A percentile compares a stretch with the other conserved stretches of the same genome.
Conservation (phyloP, 2,113 vertebrate species). For the Misgurnus mizolepis region DNA sequence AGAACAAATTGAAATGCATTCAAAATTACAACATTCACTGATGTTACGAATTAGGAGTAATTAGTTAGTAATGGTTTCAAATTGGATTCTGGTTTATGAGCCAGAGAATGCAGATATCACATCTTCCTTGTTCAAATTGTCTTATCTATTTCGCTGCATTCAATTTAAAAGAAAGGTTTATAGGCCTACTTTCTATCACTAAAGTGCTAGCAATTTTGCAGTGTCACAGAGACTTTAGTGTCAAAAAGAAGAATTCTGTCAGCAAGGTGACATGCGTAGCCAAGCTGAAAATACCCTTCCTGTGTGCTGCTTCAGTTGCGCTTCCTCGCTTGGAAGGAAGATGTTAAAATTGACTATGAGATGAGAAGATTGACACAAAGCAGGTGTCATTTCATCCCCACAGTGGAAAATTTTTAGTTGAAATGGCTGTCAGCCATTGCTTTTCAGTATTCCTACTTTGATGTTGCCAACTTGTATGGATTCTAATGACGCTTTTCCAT, state of each 20-base stretch:
- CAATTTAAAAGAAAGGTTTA: background rate
- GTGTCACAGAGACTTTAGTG: conserved; percentile 1
- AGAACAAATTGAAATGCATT: background rate
- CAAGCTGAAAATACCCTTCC: conserved; percentile 7
- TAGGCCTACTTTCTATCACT: background rate
- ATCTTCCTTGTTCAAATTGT: background rate
- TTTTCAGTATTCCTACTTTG: background rate
- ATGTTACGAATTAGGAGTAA: background rate
- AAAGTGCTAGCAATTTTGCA: background rate
- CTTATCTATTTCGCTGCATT: background rate
- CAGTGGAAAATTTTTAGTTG: conserved; percentile 66
- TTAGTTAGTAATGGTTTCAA: background rate
- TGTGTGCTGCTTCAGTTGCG: conserved; percentile 15
- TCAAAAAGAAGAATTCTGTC: conserved; percentile 8
- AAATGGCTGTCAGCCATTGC: conserved; percentile 16
- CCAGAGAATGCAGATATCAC: background rate
- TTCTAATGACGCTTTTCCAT: too few relatives aligned
- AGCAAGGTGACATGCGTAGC: conserved; percentile 9
- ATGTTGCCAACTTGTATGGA: too few relatives aligned
- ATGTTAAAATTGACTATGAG: conserved; percentile 70
- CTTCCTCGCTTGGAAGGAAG: conserved; percentile 56
- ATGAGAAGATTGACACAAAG: conserved; percentile 65
- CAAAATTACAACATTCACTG: background rate
- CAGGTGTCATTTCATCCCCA: conserved; percentile 57
- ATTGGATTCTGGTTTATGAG: background rate